These are phyloP conservation scores for Datnioides undecimradiatus DNA, from an alignment of 2,113 vertebrate genomes.

Conservation along the genomic window DNA sequence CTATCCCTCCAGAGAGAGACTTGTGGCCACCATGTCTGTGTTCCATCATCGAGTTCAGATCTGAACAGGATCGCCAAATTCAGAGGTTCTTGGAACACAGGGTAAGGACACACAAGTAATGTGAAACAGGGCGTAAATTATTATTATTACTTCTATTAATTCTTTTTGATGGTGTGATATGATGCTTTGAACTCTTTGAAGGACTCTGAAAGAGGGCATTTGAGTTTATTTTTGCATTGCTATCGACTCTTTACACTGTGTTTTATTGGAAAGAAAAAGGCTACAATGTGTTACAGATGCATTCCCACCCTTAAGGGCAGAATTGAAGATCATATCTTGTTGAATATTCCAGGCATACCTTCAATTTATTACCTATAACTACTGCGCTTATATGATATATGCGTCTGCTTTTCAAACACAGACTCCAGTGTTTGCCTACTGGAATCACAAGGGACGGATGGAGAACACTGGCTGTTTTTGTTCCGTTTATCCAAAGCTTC, in stretches of 20 bases:
- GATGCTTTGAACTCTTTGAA: constrained; percentile 31
- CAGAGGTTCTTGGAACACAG: neutral
- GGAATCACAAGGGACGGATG: constrained; percentile 49
- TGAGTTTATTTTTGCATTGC: constrained; percentile 2
- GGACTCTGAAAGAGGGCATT: constrained; percentile 2
- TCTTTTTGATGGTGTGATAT: constrained; percentile 26
- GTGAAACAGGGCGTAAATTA: constrained; percentile 33
- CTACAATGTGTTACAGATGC: neutral
- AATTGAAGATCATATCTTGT: constrained; percentile 12
- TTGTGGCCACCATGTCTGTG: neutral
- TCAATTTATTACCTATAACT: neutral
- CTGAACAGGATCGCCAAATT: constrained; percentile 19
- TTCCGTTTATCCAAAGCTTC: constrained; percentile 78
- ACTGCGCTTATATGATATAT: neutral
- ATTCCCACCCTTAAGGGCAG: neutral
- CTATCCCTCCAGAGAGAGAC: constrained; percentile 2
- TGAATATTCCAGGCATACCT: neutral
- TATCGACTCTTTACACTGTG: neutral
- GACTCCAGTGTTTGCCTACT: constrained; percentile 40
- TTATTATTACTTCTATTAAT: constrained; percentile 22
- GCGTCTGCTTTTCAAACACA: constrained; percentile 30
- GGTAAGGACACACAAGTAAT: constrained; percentile 20
- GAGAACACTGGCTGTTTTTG: constrained; percentile 61
- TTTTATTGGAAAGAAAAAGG: constrained; percentile 23
- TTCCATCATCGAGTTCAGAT: constrained; percentile 25